Base-by-base conservation (phyloP, 2,888 invertebrate genomes). In the Griposia aprilina region DNA sequence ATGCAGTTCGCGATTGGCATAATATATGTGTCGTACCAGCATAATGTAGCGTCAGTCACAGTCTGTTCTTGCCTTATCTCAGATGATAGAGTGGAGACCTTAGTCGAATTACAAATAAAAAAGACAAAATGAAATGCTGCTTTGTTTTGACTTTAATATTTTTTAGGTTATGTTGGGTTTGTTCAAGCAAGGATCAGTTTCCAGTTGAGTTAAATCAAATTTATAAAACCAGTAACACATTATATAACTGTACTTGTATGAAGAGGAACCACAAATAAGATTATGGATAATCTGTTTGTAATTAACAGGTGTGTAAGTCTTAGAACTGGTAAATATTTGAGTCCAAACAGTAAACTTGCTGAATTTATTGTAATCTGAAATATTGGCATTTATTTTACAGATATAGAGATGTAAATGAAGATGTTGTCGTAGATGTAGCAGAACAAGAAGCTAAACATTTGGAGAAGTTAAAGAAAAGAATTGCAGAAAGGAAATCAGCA, bases 281-380 rank as follows among this genome's bases (percentile, higher is more conserved):
- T 13, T 98, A 82, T 98, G 98, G 98, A 98, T 48, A 80, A 67
- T 94, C 96, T 98, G 86, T 98, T 98, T 91, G 97, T 98, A 83
- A 97, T 98, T 74, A 98, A 98, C 91, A 97, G 98, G 98, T 98
- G 94, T 88, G 87, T 65, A 66, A 55, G 10, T 63, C 36, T 11
- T 63, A 55, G 11, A 65, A 57, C 11, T 57, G 2, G 23, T 66
- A 10, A 66, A 45, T 59, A 65, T 59, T 45, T 45, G 8, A 5
- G 2, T 23, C 3, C 23, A 74, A 52, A 55, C 11, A 36, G 50
- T 41, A 48, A 17, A 57, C n/a, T 70, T 67, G 3, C 67, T 15
- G 7, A 23, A 62, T 15, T 36, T 36, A 36, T 36, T n/a, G 3
- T 10, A 7, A 45, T 57, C n/a, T 41, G 23, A 70, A 70, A 70